phyloP scores from a whole-genome alignment of 30 jellyfish, hydroid and myxozoan genomes.

The Rhopilema esculentum region DNA sequence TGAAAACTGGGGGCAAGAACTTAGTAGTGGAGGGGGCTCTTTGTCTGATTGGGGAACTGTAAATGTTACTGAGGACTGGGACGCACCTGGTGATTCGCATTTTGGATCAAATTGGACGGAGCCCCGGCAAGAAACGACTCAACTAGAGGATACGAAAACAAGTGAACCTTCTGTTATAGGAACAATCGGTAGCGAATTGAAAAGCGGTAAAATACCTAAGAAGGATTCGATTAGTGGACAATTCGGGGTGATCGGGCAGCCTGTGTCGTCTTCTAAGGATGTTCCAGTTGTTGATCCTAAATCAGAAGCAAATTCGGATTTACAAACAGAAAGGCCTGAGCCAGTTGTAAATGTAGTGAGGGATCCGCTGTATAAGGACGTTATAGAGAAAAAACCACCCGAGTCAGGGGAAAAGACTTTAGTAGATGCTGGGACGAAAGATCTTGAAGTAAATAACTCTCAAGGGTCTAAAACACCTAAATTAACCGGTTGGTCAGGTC shows the following conservation, averaged over 20 bases:
- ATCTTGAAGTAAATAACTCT: conserved; percentile 4
- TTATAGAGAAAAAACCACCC: conserved; percentile 16
- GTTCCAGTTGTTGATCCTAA: neutral
- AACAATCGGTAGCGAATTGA: conserved; percentile 67
- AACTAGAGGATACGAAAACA: conserved; percentile 1
- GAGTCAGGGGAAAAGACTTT: conserved; percentile 9
- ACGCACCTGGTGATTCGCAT: conserved; percentile 64
- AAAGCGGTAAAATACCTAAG: conserved; percentile 68
- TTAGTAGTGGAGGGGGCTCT: conserved; percentile 51
- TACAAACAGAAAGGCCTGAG: neutral
- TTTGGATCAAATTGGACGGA: conserved; percentile 53
- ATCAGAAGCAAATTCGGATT: neutral
- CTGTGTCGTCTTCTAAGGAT: conserved; percentile 19
- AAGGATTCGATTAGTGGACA: conserved; percentile 64
- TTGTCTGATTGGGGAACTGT: conserved; percentile 88
- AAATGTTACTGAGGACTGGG: conserved; percentile 93
- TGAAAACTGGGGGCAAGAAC: conserved; percentile 78
- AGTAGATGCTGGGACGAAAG: conserved; percentile 18
- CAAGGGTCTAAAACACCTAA: conserved; percentile 70
- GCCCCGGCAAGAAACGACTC: neutral
- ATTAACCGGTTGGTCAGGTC: conserved; percentile 93
- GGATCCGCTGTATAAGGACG: conserved; percentile 44
- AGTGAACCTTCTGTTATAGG: conserved; percentile 36
- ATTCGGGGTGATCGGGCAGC: conserved; percentile 75
- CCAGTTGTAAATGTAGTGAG: neutral